These are phyloP conservation scores for Ptilonorhynchus violaceus DNA, from an alignment of 2,113 vertebrate species.

Conservation along the genomic window DNA sequence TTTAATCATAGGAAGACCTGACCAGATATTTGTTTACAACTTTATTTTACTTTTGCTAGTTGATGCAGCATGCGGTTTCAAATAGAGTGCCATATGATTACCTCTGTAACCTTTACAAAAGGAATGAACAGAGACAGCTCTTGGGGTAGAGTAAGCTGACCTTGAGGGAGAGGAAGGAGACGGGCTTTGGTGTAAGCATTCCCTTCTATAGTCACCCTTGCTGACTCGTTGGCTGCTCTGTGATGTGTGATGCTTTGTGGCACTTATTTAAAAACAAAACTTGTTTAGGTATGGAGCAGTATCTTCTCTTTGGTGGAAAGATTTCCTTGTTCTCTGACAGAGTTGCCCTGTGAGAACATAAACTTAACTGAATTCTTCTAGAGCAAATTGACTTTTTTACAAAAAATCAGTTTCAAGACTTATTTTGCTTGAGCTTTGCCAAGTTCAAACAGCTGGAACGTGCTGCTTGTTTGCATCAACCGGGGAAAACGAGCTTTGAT, in stretches of 20 bases:
- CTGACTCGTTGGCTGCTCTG: background rate
- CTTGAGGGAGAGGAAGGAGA: background rate
- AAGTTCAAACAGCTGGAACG: rapidly evolving
- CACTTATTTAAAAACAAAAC: background rate
- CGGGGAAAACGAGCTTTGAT: background rate
- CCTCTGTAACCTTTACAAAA: background rate
- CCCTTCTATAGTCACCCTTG: background rate
- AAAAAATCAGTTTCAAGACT: background rate
- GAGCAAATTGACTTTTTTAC: background rate
- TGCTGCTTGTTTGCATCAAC: background rate
- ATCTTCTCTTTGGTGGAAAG: background rate
- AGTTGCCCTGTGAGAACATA: background rate
- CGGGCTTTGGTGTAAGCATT: background rate
- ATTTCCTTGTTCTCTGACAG: background rate
- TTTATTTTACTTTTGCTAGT: background rate
- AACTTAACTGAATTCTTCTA: background rate
- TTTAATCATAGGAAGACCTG: background rate
- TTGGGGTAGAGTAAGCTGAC: background rate
- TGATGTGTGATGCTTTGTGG: background rate
- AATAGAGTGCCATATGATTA: background rate
- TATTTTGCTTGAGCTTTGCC: background rate
- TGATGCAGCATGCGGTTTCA: background rate
- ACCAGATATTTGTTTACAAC: background rate
- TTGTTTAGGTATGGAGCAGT: background rate
- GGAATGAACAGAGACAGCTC: background rate